These are phyloP conservation scores for Vidua macroura DNA, from an alignment of 2,113 vertebrate genomes.

Conservation along the genomic window DNA sequence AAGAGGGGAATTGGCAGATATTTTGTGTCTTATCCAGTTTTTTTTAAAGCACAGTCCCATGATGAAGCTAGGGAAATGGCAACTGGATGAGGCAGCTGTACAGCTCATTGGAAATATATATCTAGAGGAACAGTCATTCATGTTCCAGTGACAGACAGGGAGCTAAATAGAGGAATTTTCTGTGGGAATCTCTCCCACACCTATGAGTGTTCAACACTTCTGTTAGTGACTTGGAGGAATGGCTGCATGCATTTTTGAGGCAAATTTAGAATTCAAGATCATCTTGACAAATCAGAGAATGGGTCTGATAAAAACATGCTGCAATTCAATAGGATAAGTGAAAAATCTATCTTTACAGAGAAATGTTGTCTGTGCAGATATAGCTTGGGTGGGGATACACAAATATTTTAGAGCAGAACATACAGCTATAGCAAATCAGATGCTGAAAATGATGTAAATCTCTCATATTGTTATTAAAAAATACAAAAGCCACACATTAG, in stretches of 20 bases:
- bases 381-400: background rate
- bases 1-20: background rate
- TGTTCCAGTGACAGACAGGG: background rate
- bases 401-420: background rate
- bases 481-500: background rate
- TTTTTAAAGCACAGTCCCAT: background rate
- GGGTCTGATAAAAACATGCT: background rate
- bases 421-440: background rate
- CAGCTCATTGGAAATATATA: background rate
- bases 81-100: background rate
- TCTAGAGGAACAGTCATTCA: background rate
- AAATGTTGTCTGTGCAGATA: background rate
- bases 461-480: background rate
- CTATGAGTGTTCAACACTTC: background rate
- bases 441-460: background rate
- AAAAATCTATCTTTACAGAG: background rate
- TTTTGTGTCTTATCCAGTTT: background rate
- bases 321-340: background rate
- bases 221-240: background rate
- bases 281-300: background rate
- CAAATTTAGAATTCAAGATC: background rate
- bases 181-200: background rate
- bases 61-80: background rate
- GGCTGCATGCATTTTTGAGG: background rate
- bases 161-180: background rate